phyloP scores from a whole-genome alignment of 2,113 vertebrate species.

The Pseudonaja textilis region DNA sequence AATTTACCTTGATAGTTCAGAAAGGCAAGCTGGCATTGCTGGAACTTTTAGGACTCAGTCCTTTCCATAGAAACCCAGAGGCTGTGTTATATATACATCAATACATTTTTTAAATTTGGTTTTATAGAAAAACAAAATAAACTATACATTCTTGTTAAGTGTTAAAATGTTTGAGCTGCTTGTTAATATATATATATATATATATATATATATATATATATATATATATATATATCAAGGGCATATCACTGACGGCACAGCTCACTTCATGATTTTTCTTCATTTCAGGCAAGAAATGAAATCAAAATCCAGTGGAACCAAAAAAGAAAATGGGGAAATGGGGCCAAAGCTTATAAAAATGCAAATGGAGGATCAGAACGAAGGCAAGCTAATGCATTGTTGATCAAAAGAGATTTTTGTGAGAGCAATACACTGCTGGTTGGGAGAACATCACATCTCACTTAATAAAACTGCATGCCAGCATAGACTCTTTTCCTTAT shows the following conservation, averaged over 20 bases:
- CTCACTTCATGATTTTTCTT: slow-evolving; percentile 18
- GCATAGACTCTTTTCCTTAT: background rate
- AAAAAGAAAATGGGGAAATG: rapidly evolving
- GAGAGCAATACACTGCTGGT: background rate
- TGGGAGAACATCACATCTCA: slow-evolving; percentile 24
- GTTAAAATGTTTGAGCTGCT: slow-evolving; percentile 21
- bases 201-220: too few relatives aligned
- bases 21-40: background rate
- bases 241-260: background rate
- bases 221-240: background rate
- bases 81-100: too few relatives aligned
- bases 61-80: too few relatives aligned
- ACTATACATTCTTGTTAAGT: slow-evolving; percentile 3
- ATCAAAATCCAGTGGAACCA: background rate
- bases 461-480: slow-evolving; percentile 36
- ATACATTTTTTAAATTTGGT: too few relatives aligned
- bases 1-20: background rate
- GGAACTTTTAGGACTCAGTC: background rate
- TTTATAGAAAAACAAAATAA: background rate
- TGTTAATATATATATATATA: background rate
- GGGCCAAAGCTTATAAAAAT: slow-evolving; percentile 14
- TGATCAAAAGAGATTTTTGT: background rate
- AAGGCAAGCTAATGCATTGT: background rate
- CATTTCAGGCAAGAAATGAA: slow-evolving; percentile 16
- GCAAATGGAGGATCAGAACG: rapidly evolving